Evolutionary conservation across 2,797 vertebrate genomes (phyloP), one percentile per base, ranked within the genome.

Genomic region (Onychomys arenicola): DNA sequence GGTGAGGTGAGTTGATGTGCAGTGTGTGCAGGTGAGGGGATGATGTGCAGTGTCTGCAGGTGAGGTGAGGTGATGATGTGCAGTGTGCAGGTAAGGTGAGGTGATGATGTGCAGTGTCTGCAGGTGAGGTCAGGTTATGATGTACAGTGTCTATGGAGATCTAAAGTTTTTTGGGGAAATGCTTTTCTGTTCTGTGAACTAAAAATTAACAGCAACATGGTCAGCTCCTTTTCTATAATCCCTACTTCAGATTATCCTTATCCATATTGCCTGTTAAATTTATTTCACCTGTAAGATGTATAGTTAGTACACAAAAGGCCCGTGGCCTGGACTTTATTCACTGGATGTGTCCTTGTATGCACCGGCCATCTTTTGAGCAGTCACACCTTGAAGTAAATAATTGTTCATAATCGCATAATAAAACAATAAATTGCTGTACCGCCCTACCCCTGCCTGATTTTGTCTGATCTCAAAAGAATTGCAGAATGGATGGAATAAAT

Each of bases 371-470:
- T 88, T 40, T 67, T 43, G 91, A 87, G n/a, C 40, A 27, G 37
- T 75, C 43, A 85, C 93, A 73, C 76, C 92, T 95, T 83, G 82
- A 83, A 40, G 29, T 63, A 71, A 71, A 43, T 25, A 87, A 83
- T 69, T 86, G 23, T 55, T 21, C 34, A 61, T 65, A 57, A 89
- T 49, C 87, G 32, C 40, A 84, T 29, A 57, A 17, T 40, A 43
- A 37, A 59, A 84, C 25, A 57, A 17, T 40, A 43, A 37, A 59
- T 34, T 59, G 49, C 14, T 55, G 5, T 19, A 21, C 14, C 25
- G 5, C 25, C 14, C 0, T 55, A 52, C 8, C 40, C 49, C n/a
- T 57, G 37, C 37, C 69, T 43, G 52, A 5, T 43, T 71, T 88
- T 75, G 52, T 57, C 86, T 59, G 65, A 32, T 7, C 52, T 59